A percentile compares a stretch with the other conserved stretches of the same genome.
phyloP scores from a whole-genome alignment of 2,888 invertebrate species.

The Marasmarcha lunaedactyla region DNA sequence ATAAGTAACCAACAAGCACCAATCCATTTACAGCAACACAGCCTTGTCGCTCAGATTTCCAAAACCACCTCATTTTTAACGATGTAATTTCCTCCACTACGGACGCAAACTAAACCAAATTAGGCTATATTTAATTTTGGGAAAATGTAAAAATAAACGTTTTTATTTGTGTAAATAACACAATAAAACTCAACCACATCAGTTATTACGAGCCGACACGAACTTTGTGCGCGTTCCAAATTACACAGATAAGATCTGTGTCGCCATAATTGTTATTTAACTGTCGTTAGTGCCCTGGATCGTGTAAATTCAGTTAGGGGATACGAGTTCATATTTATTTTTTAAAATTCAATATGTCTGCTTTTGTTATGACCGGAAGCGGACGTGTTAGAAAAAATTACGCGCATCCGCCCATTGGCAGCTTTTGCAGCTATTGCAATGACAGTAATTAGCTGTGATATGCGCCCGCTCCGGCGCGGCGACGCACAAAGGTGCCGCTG shows the following conservation, averaged over 20 bases:
- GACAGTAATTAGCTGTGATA: slow-evolving; percentile 40
- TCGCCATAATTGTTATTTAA: slow-evolving; percentile 63
- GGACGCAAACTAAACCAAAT: slow-evolving; percentile 28
- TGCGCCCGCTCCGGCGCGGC: slow-evolving; percentile 29
- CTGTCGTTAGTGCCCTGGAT: slow-evolving; percentile 58
- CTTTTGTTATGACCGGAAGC: slow-evolving; percentile 49
- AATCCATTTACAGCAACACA: slow-evolving; percentile 8
- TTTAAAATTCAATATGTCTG: slow-evolving; percentile 48
- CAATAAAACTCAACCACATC: slow-evolving; percentile 61
- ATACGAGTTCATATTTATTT: slow-evolving; percentile 32
- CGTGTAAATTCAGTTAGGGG: slow-evolving; percentile 66
- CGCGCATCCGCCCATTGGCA: slow-evolving; percentile 44
- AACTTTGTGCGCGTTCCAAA: slow-evolving; percentile 52
- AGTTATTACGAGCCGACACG: slow-evolving; percentile 44
- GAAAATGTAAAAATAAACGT: slow-evolving; percentile 70
- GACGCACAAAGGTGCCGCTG: slow-evolving; percentile 27
- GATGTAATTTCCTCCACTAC: slow-evolving; percentile 38
- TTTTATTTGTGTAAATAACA: slow-evolving; percentile 72
- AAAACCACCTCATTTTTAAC: slow-evolving; percentile 46
- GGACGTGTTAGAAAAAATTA: slow-evolving; percentile 62
- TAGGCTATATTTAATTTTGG: slow-evolving; percentile 69
- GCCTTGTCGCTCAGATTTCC: slow-evolving; percentile 22
- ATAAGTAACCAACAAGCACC: slow-evolving; percentile 24
- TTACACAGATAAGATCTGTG: slow-evolving; percentile 62
- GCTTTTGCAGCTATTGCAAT: slow-evolving; percentile 46